Percentiles rank a stretch among this genome's conserved stretches.
Conservation (phyloP, 92 coral and sea anemone species). For the Actinernus sp. region DNA sequence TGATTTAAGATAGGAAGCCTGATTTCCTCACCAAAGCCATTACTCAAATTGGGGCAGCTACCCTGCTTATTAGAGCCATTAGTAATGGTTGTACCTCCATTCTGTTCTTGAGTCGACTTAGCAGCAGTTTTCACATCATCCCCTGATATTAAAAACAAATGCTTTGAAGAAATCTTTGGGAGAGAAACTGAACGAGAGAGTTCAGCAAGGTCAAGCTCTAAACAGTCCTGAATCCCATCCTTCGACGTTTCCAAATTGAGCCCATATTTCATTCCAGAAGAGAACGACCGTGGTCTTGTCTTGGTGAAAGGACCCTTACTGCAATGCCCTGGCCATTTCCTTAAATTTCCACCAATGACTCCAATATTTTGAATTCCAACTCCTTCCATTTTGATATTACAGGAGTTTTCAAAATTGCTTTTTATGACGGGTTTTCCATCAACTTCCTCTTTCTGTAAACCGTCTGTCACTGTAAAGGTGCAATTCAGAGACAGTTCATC, state of each 20-base stretch:
- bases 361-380: background rate
- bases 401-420: background rate
- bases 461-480: conserved; percentile 1
- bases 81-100: too few relatives aligned
- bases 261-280: conserved; percentile 2
- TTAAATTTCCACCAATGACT: background rate
- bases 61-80: background rate
- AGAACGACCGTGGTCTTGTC: conserved; percentile 34
- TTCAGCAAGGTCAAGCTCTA: background rate
- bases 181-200: conserved; percentile 44
- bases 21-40: background rate
- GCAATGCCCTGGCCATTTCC: background rate
- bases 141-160: background rate
- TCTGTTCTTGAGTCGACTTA: background rate
- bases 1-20: background rate
- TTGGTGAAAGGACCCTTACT: background rate
- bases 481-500: conserved; percentile 17
- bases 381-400: conserved; percentile 1
- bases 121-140: background rate
- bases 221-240: background rate
- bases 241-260: conserved; percentile 5
- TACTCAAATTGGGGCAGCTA: background rate
- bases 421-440: background rate
- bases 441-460: conserved; percentile 1
- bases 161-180: conserved; percentile 35